A percentile compares a stretch with the other conserved stretches of the same genome.
These are phyloP conservation scores for Tenrec ecaudatus DNA, from an alignment of 2,113 vertebrate species.

Conservation along the genomic window DNA sequence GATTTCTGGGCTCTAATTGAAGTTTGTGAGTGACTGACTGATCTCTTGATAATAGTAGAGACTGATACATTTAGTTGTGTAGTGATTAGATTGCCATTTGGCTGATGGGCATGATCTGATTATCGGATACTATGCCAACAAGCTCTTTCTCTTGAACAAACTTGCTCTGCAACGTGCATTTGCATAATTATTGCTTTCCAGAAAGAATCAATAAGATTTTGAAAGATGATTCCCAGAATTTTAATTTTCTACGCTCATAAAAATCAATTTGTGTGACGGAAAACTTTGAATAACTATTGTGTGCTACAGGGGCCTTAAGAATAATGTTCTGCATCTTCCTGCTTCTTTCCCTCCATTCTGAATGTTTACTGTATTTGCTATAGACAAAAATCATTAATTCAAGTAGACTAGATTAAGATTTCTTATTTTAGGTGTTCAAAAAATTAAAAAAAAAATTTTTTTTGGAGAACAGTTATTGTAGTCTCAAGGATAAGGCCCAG, in stretches of 20 bases:
- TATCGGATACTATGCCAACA: background rate
- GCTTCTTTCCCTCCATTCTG: background rate
- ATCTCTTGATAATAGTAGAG: background rate
- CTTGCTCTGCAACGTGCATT: background rate
- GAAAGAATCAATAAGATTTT: background rate
- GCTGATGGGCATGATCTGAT: background rate
- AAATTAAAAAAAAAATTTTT: background rate
- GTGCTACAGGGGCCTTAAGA: background rate
- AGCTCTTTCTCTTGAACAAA: conserved; percentile 17
- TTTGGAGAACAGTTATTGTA: background rate
- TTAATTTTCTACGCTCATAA: background rate
- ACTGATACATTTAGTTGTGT: conserved; percentile 32
- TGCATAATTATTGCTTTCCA: conserved; percentile 58
- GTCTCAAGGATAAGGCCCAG: conserved; percentile 4
- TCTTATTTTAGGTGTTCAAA: conserved; percentile 30
- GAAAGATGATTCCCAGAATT: background rate
- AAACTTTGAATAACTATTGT: background rate
- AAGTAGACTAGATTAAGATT: conserved; percentile 1
- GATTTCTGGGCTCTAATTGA: conserved; percentile 35
- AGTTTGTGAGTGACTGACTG: conserved; percentile 17
- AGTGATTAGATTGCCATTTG: background rate
- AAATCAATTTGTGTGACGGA: conserved; percentile 19
- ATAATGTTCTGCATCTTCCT: background rate
- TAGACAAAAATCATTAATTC: background rate
- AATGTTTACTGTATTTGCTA: conserved; percentile 8